A percentile compares a stretch with the other conserved stretches of the same genome.
Evolutionary conservation across 2,113 vertebrate genomes (phyloP).

Genomic region (Mystacornis crossleyi): DNA sequence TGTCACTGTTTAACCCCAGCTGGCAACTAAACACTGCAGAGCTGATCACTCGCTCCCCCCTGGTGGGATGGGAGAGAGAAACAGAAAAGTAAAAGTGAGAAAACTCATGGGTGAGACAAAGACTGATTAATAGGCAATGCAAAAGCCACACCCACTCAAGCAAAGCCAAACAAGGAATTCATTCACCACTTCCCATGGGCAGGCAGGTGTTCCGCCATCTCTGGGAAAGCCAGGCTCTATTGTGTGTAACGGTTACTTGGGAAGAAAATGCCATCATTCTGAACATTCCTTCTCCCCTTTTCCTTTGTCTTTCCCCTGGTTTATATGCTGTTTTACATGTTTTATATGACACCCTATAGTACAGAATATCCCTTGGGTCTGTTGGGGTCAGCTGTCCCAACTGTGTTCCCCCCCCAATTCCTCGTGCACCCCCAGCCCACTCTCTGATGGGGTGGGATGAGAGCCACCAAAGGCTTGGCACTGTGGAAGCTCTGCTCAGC

Average conservation of each 20-base stretch:
- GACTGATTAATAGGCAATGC: neutral
- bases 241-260: neutral
- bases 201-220: neutral
- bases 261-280: neutral
- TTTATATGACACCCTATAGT: neutral
- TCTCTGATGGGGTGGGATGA: neutral
- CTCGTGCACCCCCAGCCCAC: neutral
- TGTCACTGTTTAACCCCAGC: neutral
- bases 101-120: neutral
- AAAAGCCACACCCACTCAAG: neutral
- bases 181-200: neutral
- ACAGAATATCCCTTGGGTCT: neutral
- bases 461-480: neutral
- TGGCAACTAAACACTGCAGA: neutral
- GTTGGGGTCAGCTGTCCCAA: rapidly evolving
- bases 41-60: neutral
- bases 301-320: neutral
- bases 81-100: neutral
- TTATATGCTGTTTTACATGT: neutral
- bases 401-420: neutral
- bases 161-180: neutral
- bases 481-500: neutral
- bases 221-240: neutral
- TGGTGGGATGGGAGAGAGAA: neutral
- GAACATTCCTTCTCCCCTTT: neutral